Evolutionary conservation across 2,113 vertebrate species (phyloP), one percentile per base, ranked within the genome.

Genomic region (Falco punctatus): DNA sequence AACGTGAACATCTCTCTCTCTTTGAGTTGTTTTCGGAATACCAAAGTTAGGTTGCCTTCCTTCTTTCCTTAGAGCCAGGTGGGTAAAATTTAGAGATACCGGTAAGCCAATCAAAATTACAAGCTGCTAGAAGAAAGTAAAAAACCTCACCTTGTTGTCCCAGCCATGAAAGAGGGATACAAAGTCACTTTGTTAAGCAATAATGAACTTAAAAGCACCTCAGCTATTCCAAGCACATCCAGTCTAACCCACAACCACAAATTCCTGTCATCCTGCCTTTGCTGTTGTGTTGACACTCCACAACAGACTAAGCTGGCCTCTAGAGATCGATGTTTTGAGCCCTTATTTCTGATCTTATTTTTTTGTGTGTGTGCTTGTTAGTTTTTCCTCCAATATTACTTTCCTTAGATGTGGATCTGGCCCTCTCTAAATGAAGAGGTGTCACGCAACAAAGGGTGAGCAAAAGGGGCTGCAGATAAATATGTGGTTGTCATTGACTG

Each of bases 31-130:
- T 72, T 22, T 11, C 14, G 8, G 21, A 81, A 62, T 24, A 49
- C 1, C 7, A 24, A 21, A 33, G 13, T 57, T 40, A 35, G 0
- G 0, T 40, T 14, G 75, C 15, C 5, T 55, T 81, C 42, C 5
- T 71, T 40, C 2, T 58, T 77, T 86, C 15, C 28, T 89, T 86
- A 9, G 1, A 21, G 14, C 1, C 11, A 61, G 2, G 7, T 33
- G 33, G 7, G 11, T 40, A n/a, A 28, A 89, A 86, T 54, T 4
- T 52, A 38, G 71, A 35, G 26, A 22, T 11, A 77, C 1, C 14
- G 26, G 15, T 40, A 89, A 72, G 9, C 13, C 21, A 69, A 66
- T 44, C 28, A 52, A 74, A 88, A 73, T 23, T 26, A 38, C 15
- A 27, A 9, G 20, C 21, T 62, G 23, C 35, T 59, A 24, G 9